These are phyloP conservation scores for Sesamia nonagrioides DNA, from an alignment of 1,140 invertebrate species.

Conservation along the genomic window DNA sequence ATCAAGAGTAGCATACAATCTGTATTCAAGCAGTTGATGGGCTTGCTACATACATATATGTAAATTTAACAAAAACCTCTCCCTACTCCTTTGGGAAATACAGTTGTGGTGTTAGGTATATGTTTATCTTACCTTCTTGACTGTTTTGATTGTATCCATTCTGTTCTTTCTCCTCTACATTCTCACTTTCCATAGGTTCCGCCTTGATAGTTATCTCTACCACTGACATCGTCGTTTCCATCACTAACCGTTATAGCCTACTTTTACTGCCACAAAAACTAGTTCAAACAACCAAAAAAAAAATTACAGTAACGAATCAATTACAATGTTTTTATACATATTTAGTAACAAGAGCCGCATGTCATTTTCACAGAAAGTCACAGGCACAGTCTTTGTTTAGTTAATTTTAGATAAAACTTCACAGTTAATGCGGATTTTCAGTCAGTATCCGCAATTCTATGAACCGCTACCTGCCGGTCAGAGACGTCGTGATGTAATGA, in stretches of 20 bases:
- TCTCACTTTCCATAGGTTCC: constrained; percentile 9
- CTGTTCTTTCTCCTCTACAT: background rate
- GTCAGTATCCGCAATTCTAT: background rate
- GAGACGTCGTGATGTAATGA: background rate
- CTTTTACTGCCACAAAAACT: constrained; percentile 12
- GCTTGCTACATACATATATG: too few species aligned
- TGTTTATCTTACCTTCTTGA: background rate
- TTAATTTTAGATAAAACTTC: background rate
- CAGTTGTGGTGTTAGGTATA: background rate
- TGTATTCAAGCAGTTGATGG: too few species aligned
- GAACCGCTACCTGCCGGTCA: background rate
- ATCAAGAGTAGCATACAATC: too few species aligned
- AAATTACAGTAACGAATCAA: background rate
- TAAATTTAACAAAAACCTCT: too few species aligned
- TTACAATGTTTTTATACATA: constrained; percentile 8
- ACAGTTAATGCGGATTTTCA: background rate
- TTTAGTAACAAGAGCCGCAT: background rate
- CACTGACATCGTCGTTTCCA: background rate
- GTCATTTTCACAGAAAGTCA: background rate
- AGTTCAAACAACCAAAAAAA: background rate
- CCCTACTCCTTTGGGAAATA: too few species aligned
- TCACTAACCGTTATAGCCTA: background rate
- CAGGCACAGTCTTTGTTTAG: background rate
- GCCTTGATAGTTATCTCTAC: constrained; percentile 18
- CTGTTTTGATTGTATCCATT: background rate